Evolutionary conservation across 2,888 invertebrate species (phyloP).

Genomic region (Tortricodes alternella): DNA sequence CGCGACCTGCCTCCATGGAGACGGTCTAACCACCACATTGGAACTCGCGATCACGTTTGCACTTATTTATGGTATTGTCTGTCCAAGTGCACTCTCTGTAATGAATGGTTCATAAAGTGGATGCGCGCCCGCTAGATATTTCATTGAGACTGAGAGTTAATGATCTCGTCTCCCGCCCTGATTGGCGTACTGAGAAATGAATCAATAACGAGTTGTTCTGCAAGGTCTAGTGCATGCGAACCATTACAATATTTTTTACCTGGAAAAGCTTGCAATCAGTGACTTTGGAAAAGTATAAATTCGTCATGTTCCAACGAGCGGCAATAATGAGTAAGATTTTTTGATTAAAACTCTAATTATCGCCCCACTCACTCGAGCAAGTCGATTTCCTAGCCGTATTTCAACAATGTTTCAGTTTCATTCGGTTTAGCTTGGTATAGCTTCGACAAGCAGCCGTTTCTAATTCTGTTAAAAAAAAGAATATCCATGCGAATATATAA

Average conservation of each 20-base stretch:
- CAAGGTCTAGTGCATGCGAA: constrained; percentile 13
- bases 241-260: constrained; percentile 35
- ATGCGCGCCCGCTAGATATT: constrained; percentile 53
- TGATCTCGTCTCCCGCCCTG: constrained; percentile 45
- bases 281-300: constrained; percentile 4
- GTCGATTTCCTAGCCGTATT: constrained; percentile 22
- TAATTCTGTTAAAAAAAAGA: background rate
- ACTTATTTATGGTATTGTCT: constrained; percentile 51
- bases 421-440: no score
- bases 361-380: constrained; percentile 5
- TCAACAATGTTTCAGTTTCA: background rate
- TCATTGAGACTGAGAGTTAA: constrained; percentile 51
- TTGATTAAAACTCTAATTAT: background rate
- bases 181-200: constrained; percentile 47
- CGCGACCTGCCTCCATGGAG: constrained; percentile 74
- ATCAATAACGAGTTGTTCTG: constrained; percentile 39
- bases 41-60: constrained; percentile 36
- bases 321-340: background rate
- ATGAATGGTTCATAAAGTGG: constrained; percentile 46
- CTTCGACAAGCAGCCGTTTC: background rate
- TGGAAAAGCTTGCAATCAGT: constrained; percentile 39
- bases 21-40: constrained; percentile 62
- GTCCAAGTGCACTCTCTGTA: constrained; percentile 56
- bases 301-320: constrained; percentile 14
- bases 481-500: no score